Conservation (phyloP, 2,888 invertebrate genomes). For the Cheilosia pagana region DNA sequence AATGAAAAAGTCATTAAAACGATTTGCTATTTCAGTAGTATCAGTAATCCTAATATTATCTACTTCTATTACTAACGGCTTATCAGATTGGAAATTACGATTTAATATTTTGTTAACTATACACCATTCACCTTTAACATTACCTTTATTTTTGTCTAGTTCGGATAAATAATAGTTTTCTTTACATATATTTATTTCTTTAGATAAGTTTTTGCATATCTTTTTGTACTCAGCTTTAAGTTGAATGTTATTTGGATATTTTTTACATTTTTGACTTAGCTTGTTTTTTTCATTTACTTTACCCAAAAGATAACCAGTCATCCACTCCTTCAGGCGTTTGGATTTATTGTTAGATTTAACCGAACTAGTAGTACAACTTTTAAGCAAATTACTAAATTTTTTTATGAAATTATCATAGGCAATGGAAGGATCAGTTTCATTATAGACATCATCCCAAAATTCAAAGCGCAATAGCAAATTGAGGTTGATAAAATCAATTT, state of each 20-base stretch:
- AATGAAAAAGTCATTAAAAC: conserved; percentile 8
- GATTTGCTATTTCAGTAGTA: neutral
- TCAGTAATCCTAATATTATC: conserved; percentile 12
- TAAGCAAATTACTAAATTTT: neutral
- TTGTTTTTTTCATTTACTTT: too few species aligned
- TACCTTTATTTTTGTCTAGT: neutral
- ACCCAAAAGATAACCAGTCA: too few species aligned
- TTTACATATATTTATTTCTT: neutral
- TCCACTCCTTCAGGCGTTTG: neutral
- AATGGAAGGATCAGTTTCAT: neutral
- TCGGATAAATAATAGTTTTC: neutral
- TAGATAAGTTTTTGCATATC: neutral
- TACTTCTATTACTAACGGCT: conserved; percentile 6
- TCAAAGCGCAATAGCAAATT: neutral
- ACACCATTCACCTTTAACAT: conserved; percentile 9
- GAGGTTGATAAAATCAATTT: neutral
- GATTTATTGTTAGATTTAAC: neutral
- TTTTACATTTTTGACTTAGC: too few species aligned
- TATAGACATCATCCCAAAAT: neutral
- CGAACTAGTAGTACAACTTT: neutral
- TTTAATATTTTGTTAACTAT: conserved; percentile 24
- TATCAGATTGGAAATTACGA: neutral
- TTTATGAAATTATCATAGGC: neutral
- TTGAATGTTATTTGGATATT: neutral
- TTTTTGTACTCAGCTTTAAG: too few species aligned